Percentiles rank a stretch among this genome's conserved stretches.
These are phyloP conservation scores for Hymenochirus boettgeri DNA, from an alignment of 2,113 vertebrate genomes.

Conservation along the genomic window DNA sequence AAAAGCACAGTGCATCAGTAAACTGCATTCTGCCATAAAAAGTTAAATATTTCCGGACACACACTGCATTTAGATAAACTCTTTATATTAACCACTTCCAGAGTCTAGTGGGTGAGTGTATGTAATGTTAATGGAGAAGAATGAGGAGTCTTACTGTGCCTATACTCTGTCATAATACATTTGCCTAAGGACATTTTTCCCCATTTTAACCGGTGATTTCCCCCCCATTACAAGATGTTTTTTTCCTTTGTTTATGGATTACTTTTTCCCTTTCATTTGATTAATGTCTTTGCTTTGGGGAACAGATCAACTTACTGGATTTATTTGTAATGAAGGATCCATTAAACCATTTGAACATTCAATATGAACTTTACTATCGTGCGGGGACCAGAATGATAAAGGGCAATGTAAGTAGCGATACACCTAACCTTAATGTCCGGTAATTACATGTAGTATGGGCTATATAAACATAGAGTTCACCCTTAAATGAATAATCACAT, in stretches of 20 bases:
- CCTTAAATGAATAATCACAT: too few species aligned
- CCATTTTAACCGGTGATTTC: fast-evolving
- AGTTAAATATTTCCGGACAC: conserved; percentile 65
- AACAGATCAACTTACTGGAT: conserved; percentile 45
- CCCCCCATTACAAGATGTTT: conserved; percentile 54
- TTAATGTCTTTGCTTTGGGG: conserved; percentile 24
- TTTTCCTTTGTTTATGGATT: conserved; percentile 9
- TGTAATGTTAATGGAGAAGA: conserved; percentile 5
- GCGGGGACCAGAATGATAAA: conserved; percentile 59
- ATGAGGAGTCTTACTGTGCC: neutral
- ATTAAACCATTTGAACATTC: conserved; percentile 52
- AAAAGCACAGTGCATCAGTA: conserved; percentile 21
- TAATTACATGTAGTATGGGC: too few species aligned
- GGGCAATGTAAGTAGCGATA: conserved; percentile 65
- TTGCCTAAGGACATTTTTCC: neutral
- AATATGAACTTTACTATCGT: conserved; percentile 63
- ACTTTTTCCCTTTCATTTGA: conserved; percentile 43
- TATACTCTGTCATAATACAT: neutral
- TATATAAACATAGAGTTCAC: too few species aligned
- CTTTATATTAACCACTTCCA: neutral
- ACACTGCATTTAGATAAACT: conserved; percentile 33
- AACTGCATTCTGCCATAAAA: conserved; percentile 43
- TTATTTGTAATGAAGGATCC: conserved; percentile 52
- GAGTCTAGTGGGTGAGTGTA: conserved; percentile 3
- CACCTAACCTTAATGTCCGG: too few species aligned